Evolutionary conservation across 1,140 invertebrate genomes (phyloP).

Genomic region (Ptiloglossa arizonensis): DNA sequence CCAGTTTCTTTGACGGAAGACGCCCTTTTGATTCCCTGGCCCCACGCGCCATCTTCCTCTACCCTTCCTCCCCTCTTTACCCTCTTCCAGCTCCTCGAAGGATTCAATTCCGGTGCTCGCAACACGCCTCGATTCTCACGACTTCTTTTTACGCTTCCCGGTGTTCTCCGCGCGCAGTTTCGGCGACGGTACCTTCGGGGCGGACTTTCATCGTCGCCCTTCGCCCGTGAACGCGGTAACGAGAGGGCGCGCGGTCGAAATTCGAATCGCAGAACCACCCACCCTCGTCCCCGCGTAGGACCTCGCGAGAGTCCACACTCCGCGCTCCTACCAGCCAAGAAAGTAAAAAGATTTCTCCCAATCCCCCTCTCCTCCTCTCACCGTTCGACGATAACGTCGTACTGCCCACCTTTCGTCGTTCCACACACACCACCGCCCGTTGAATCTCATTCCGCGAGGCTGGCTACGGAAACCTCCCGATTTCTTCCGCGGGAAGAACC

Average conservation of each 20-base stretch:
- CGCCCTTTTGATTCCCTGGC: conserved; percentile 51
- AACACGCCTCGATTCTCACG: conserved; percentile 71
- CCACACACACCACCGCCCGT: not conserved
- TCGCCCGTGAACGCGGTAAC: conserved; percentile 57
- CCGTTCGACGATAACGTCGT: not conserved
- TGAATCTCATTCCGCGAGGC: conserved; percentile 14
- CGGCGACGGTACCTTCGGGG: conserved; percentile 35
- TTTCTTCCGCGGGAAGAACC: conserved; percentile 31
- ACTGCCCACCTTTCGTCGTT: not conserved
- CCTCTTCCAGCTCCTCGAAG: conserved; percentile 46
- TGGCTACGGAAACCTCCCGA: not conserved
- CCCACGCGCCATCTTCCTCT: conserved; percentile 38
- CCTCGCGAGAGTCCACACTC: too few relatives aligned
- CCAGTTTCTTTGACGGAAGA: conserved; percentile 58
- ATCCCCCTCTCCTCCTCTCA: not conserved
- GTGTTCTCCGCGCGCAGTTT: conserved; percentile 40
- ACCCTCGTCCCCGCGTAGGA: conserved; percentile 25
- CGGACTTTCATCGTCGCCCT: conserved; percentile 36
- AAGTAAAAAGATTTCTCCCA: conserved; percentile 47
- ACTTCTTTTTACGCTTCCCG: conserved; percentile 67
- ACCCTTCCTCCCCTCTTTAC: too few relatives aligned
- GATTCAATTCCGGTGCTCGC: conserved; percentile 75
- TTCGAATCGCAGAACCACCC: conserved; percentile 50
- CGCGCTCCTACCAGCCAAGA: too few relatives aligned
- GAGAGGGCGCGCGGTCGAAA: conserved; percentile 59